Conservation (phyloP, 1,140 invertebrate genomes). For the Lepidurus arcticus region DNA sequence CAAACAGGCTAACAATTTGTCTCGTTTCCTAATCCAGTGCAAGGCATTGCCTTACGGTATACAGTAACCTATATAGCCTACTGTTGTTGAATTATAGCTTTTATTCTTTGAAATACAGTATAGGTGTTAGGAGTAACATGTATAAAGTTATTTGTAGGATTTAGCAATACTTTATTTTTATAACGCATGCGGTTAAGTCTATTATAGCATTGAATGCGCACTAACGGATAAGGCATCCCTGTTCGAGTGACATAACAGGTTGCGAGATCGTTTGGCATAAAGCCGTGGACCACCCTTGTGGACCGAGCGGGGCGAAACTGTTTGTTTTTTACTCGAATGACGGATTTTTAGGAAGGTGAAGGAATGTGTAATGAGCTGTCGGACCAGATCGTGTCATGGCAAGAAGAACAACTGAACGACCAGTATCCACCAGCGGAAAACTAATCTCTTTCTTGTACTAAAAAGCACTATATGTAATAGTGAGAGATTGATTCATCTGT, state of each 20-base stretch:
- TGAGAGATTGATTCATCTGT: not conserved
- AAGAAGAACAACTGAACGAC: not conserved
- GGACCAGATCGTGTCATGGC: not conserved
- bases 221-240: not conserved
- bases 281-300: not conserved
- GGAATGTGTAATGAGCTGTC: conserved; percentile 8
- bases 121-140: no score
- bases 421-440: no score
- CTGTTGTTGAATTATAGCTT: no score
- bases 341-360: not conserved
- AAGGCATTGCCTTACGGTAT: no score
- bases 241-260: not conserved
- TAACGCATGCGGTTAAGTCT: no score
- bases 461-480: no score
- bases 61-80: no score
- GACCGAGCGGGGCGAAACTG: not conserved
- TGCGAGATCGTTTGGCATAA: not conserved
- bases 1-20: not conserved
- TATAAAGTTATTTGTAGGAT: no score
- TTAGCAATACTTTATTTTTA: no score
- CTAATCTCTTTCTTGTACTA: no score
- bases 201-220: no score
- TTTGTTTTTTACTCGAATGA: not conserved
- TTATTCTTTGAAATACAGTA: no score
- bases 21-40: not conserved